Evolutionary conservation across 2,797 vertebrate genomes (phyloP).

Genomic region (Fistularia tabacaria): DNA sequence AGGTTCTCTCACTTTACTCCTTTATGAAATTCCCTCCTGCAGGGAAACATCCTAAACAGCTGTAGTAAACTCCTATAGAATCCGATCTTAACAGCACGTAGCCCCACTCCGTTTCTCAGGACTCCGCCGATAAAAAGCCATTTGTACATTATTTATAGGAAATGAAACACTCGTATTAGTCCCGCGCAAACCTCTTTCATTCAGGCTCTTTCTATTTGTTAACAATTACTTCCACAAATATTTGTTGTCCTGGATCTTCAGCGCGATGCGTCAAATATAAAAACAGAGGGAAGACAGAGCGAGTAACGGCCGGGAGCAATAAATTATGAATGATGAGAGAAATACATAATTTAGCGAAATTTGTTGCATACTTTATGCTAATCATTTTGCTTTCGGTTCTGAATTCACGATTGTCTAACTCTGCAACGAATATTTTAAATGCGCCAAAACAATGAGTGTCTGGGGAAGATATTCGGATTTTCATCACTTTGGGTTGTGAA

Average conservation of each 20-base stretch:
- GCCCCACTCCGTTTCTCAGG: too few species aligned
- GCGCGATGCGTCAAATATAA: slow-evolving; percentile 14
- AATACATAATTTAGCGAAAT: slow-evolving; percentile 68
- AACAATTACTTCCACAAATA: too few species aligned
- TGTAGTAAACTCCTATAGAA: too few species aligned
- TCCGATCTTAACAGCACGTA: too few species aligned
- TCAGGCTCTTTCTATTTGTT: too few species aligned
- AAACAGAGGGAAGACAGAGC: slow-evolving; percentile 30
- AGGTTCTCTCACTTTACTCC: neutral
- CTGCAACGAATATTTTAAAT: slow-evolving; percentile 35
- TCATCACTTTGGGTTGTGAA: too few species aligned
- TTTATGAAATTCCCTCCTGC: neutral
- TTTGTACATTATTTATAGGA: too few species aligned
- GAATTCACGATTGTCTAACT: slow-evolving; percentile 47
- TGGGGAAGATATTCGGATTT: too few species aligned
- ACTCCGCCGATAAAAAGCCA: too few species aligned
- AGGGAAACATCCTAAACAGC: neutral
- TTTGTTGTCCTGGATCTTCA: too few species aligned
- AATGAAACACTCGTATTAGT: too few species aligned
- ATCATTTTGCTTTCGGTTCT: slow-evolving; percentile 55
- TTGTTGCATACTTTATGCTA: slow-evolving; percentile 72
- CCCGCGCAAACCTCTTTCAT: too few species aligned
- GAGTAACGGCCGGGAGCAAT: slow-evolving; percentile 51
- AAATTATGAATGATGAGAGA: slow-evolving; percentile 66
- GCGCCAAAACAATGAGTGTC: slow-evolving; percentile 8